Base-by-base conservation (phyloP, 2,113 vertebrate species). In the Odobenus rosmarus region DNA sequence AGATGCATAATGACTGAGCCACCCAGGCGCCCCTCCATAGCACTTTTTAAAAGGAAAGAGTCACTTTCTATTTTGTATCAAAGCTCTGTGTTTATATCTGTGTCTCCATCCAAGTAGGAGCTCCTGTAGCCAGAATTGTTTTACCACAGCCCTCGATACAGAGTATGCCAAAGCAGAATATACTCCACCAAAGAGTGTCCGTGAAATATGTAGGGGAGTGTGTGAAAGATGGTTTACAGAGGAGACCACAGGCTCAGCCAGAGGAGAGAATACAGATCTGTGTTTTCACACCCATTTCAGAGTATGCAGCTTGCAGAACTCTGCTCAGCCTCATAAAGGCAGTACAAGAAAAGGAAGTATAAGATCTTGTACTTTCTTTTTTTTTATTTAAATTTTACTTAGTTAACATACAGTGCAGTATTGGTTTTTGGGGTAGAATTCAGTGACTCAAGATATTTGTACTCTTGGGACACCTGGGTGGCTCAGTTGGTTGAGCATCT, bases 201-300 rank as follows among this genome's bases (percentile, higher is more conserved):
- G 3, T 4, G n/a, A 33, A 15, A 6, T 36, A 1, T 4, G 36
- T 33, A 7, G 5, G 24, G 51, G n/a, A 33, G 69, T 4, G 4
- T 76, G 51, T 42, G 36, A 15, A 31, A 88, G 85, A 11, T 0
- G 61, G 13, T 24, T 16, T 3, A 28, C 6, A 5, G n/a, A 80
- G 64, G n/a, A 53, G 9, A 57, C 28, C 39, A 7, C 2, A 11
- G 53, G 7, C 57, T 36, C 15, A 42, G 57, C 21, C 5, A 0
- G 11, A 46, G 57, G 28, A 3, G 4, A 61, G 59, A 9, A 55
- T 23, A 12, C 33, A 28, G 21, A 13, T 11, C n/a, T 9, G 33
- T 14, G 23, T 76, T 39, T 4, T 51, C 53, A 10, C 31, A 2
- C 31, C 31, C 31, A 0, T 24, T 31, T 59, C 0, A 1, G 53